Base-by-base conservation (phyloP, 2,888 invertebrate species). In the Ennomos fuscantarius region DNA sequence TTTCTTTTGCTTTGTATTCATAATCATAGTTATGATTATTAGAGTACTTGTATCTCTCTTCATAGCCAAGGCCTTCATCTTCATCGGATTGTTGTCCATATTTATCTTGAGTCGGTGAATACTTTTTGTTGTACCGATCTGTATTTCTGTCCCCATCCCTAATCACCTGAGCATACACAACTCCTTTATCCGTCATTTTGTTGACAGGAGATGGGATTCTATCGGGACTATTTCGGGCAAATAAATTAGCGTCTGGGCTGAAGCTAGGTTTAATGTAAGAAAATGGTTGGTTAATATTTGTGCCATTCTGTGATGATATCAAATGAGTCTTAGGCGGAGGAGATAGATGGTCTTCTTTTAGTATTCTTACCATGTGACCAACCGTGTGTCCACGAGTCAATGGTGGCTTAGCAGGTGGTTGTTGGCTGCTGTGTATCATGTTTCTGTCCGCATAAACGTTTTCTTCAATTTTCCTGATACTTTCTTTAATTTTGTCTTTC, bases 111-210 rank as follows among this genome's bases (percentile, higher is more conserved):
- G 75, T 69, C 59, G 93, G 85, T 5, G 87, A 86, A 66, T 82
- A 87, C 15, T 90, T 89, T 58, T 93, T 90, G 10, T 81, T 79
- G 24, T 75, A 59, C 58, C 74, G 77, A 32, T 69, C 69, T 15
- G 57, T 75, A 35, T 73, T 76, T 49, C 84, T 82, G 24, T 82
- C 82, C 69, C 78, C 84, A 70, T 85, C 93, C 84, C 84, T 92
- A 0, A 95, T 93, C 3, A 97, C 95, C 81, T 96, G 96, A 8
- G 97, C 96, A 76, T 97, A 97, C 45, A 96, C 96, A 24, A 96
- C 94, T 64, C 94, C 93, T 72, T 93, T 90, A 69, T 93, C 93
- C 59, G 94, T 89, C 87, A 89, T 84, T 83, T 87, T 75, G 75
- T 93, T 87, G 42, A 92, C 67, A 74, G 92, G 91, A 12, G 92